Evolutionary conservation across 2,113 vertebrate species (phyloP), one percentile per base, ranked within the genome.

Genomic region (Genyomyrus donnyi): DNA sequence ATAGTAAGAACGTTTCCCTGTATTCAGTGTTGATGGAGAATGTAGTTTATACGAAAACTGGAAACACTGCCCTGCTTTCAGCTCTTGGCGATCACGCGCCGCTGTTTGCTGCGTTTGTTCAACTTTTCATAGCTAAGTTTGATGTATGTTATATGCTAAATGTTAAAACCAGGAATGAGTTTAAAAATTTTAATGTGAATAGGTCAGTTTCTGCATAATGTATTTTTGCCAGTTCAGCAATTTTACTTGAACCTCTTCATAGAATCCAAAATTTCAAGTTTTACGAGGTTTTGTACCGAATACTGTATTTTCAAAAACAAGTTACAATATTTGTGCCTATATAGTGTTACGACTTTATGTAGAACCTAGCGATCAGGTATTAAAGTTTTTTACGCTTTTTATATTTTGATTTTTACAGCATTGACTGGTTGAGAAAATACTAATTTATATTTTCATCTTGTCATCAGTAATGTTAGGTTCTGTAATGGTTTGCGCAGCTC

Each of bases 221-320:
- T 50, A 74, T 74, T 88, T 80, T 83, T 86, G 50, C 56, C 62
- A 70, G 62, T 27, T 58, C 27, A 49, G 31, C 86, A 83, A 49
- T 66, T 87, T 42, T 49, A 62, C 58, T 90, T 90, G 85, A 90
- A 90, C 15, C 21, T 88, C 11, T 87, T 90, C 58, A 85, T 53
- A 90, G 46, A 90, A 56, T 35, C 56, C 84, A 48, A 74, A 87
- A 48, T 90, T 90, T 90, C 86, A 66, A 77, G 46, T 90, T 62
- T 90, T 70, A 90, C 42, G 58, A 83, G n/a, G 58, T 90, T 70
- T 87, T 87, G 48, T 87, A 90, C 66, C 10, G 19, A 85, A 66
- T 74, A 49, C 56, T 88, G 58, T 90, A 88, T 87, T 90, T 90
- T 77, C 39, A 45, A 58, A 90, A 86, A 66, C 50, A 74, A 50